Base-by-base conservation (phyloP, 30 jellyfish, hydroid and myxozoan genomes). In the Aurelia aurita complex sp. Pacific region DNA sequence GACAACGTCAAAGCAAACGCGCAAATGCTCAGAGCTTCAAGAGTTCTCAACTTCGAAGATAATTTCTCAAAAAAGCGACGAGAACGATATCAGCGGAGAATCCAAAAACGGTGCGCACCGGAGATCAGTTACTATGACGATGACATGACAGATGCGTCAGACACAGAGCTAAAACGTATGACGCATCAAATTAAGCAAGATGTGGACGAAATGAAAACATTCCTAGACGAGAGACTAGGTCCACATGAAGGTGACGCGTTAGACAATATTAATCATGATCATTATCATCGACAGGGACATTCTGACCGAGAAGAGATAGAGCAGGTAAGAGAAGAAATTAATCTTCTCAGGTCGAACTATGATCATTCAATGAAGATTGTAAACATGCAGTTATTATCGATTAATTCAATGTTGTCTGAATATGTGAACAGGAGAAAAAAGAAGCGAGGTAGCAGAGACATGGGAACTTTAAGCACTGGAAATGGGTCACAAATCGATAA, bases 1-100 rank as follows among this genome's bases (percentile, higher is more conserved):
- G 99, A 94, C 86, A 94, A 94, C 91, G 99, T 97, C 12, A 85
- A 78, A 64, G 97, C 99, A 14, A 94, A 85, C 80, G 97, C 99
- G 18, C 88, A 72, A 16, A 94, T 94, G 99, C 96, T 88, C 62
- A 74, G 97, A 23, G 97, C 99, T 34, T 89, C 99, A 18, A 67
- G 90, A 40, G 94, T 94, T 17, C 61, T 94, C 62, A 66, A 63
- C 16, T 67, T 85, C 8, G 99, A 88, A 43, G 85, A 74, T 57
- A 79, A 86, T 53, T 57, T 94, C 60, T 29, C 92, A 10, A 35
- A 67, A 16, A 74, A 81, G 74, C 92, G 88, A 59, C 76, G 88
- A 64, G 84, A 73, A 46, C 63, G 82, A 57, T 91, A 40, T 62
- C 73, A 52, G 17, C 73, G 69, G 79, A 59, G 83, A 53, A 74